Evolutionary conservation across 2,888 invertebrate species (phyloP), one percentile per base, ranked within the genome.

Genomic region (Agrochola macilenta): DNA sequence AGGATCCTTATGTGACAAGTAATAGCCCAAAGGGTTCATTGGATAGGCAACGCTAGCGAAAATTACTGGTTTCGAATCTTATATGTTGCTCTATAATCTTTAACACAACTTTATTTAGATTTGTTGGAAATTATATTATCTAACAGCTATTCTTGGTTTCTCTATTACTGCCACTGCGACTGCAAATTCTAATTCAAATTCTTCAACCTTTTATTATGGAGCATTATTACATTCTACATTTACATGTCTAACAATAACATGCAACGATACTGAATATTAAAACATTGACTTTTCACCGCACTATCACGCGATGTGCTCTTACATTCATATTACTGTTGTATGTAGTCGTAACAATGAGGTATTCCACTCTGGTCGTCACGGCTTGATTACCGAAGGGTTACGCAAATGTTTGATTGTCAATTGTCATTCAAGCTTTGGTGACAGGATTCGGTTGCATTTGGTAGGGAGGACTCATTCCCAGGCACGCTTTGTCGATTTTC

Each of bases 231-330:
- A 80, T 66, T 81, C 14, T n/a, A 43, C 39, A 39, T 82, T 66
- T 39, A 52, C 73, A 73, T 78, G 23, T 61, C 58, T 23, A 82
- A 49, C 57, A 61, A 82, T 78, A 78, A 78, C 65, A 73, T 69
- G 83, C 69, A 74, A 82, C 58, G 14, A 2, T 58, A 65, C 43
- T 61, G 69, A n/a, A 78, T 68, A 63, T 58, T 58, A 46, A 82
- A 83, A 82, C 58, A 82, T 74, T 83, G 35, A 64, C 58, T 66
- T 82, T 83, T 79, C n/a, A 70, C 30, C 30, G 35, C 66, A 60
- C 52, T 52, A 63, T 49, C 74, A 78, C 43, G 83, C 69, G 35
- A 77, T 54, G 58, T 60, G 20, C 66, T 73, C 65, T 49, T n/a
- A 46, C 43, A 77, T 78, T 26, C 39, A 26, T 61, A 30, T 39